Conservation (phyloP, 2,888 invertebrate species). For the Lithophane leautieri region DNA sequence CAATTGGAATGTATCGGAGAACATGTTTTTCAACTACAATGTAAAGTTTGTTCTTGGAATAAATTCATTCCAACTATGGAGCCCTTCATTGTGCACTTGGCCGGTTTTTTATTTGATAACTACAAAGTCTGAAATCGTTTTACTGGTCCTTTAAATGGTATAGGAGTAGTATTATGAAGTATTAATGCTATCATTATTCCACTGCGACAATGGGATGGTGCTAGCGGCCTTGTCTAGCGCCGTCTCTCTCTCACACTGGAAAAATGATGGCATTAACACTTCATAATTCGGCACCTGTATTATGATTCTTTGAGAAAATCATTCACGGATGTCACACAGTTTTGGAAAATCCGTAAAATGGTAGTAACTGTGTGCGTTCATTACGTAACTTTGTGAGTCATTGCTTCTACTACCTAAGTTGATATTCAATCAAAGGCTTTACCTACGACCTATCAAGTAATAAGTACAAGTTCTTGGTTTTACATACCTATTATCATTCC, state of each 20-base stretch:
- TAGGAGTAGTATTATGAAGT: too few relatives aligned
- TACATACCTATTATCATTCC: background rate
- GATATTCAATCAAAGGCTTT: slow-evolving; percentile 3
- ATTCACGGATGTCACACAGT: background rate
- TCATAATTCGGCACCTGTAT: too few relatives aligned
- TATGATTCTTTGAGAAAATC: background rate
- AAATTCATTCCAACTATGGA: too few relatives aligned
- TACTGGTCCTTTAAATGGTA: background rate
- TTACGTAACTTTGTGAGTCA: slow-evolving; percentile 12
- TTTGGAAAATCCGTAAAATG: background rate
- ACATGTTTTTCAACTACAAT: too few relatives aligned
- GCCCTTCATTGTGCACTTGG: too few relatives aligned
- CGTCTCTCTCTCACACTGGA: too few relatives aligned
- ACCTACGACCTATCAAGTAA: background rate
- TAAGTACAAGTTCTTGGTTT: slow-evolving; percentile 1
- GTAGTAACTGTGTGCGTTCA: background rate
- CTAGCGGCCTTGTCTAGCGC: too few relatives aligned
- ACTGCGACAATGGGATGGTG: too few relatives aligned
- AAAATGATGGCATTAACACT: too few relatives aligned
- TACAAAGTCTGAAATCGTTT: background rate
- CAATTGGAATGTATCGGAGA: too few relatives aligned
- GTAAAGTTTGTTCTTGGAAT: too few relatives aligned
- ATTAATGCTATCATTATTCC: too few relatives aligned
- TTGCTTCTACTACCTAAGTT: background rate
- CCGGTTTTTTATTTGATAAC: background rate